These are phyloP conservation scores for Herpetotheres cachinnans DNA, from an alignment of 2,113 vertebrate species.

Conservation along the genomic window DNA sequence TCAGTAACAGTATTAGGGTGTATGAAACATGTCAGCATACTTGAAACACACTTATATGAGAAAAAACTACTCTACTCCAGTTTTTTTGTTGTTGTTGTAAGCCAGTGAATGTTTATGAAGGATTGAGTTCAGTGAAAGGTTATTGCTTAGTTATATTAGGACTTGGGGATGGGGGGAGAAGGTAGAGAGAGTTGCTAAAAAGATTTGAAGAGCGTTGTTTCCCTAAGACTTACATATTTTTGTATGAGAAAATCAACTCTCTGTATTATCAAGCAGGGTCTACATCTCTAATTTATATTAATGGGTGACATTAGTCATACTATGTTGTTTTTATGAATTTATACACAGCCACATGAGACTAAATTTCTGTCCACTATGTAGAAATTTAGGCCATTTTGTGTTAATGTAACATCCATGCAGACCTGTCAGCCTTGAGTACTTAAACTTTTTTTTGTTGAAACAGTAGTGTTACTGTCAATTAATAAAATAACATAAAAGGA, in stretches of 20 bases:
- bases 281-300: not conserved
- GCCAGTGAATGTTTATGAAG: not conserved
- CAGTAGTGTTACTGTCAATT: not conserved
- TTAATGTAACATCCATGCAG: not conserved
- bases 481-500: not conserved
- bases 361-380: not conserved
- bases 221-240: not conserved
- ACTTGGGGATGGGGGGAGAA: fast-evolving
- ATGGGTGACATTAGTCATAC: not conserved
- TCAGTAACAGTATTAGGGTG: not conserved
- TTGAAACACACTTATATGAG: not conserved
- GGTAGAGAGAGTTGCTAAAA: not conserved
- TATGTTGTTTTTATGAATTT: not conserved
- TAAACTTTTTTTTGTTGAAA: not conserved
- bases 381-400: not conserved
- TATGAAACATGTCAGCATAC: not conserved
- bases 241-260: not conserved
- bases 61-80: not conserved
- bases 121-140: not conserved
- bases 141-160: not conserved
- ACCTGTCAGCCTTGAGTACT: not conserved
- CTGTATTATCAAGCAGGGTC: not conserved
- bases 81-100: not conserved
- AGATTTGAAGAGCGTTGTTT: fast-evolving
- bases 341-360: not conserved